phyloP scores from a whole-genome alignment of 2,888 invertebrate genomes.

The Drosophila paranaensis region DNA sequence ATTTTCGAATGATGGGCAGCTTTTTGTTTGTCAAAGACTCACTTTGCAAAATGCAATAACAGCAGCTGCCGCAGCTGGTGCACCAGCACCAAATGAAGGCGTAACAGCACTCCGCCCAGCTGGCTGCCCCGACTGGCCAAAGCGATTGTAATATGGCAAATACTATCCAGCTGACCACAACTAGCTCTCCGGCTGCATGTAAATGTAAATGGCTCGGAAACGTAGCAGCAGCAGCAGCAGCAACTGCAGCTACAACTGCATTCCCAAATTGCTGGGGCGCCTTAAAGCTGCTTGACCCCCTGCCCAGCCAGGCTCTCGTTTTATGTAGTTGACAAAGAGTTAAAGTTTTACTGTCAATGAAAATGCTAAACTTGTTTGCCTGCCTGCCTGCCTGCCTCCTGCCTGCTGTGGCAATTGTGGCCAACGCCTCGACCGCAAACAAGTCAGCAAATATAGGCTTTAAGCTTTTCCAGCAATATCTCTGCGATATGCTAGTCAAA shows the following conservation, averaged over 20 bases:
- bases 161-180: not conserved
- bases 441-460: conserved; percentile 2
- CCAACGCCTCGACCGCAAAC: conserved; percentile 4
- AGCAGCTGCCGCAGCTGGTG: conserved; percentile 13
- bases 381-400: not conserved
- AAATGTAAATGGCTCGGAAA: conserved; percentile 15
- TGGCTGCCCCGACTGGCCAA: conserved; percentile 1
- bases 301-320: conserved; percentile 1
- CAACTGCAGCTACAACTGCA: not conserved
- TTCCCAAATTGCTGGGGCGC: not conserved
- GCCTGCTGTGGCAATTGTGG: conserved; percentile 1
- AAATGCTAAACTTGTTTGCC: conserved; percentile 2
- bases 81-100: conserved; percentile 23
- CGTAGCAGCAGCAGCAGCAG: not conserved
- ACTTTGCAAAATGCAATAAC: conserved; percentile 40
- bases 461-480: not conserved
- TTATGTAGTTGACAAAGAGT: conserved; percentile 15
- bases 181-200: not conserved
- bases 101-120: conserved; percentile 8
- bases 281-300: conserved; percentile 1
- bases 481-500: not conserved
- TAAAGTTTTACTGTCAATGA: conserved; percentile 9
- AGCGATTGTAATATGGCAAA: conserved; percentile 12
- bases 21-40: conserved; percentile 39
- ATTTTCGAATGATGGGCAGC: conserved; percentile 43